Percentiles rank a stretch among this genome's conserved stretches.
Conservation (phyloP, 2,888 invertebrate species). For the Cephus spinipes region DNA sequence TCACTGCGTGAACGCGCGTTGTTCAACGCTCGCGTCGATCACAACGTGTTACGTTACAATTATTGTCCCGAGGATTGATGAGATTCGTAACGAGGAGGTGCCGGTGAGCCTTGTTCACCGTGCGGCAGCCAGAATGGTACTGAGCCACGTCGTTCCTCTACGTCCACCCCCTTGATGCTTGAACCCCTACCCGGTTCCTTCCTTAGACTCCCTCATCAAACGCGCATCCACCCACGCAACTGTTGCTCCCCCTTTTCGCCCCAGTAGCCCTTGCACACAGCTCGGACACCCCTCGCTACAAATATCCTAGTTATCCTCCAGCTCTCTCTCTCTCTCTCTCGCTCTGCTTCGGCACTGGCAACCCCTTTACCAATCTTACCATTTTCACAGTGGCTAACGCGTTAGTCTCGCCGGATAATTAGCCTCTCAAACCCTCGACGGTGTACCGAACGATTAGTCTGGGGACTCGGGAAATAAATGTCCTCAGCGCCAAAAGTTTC, state of each 20-base stretch:
- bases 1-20: neutral
- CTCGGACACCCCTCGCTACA: neutral
- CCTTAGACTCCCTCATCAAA: slow-evolving; percentile 48
- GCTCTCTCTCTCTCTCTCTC: too few relatives aligned
- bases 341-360: neutral
- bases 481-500: neutral
- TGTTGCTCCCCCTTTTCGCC: slow-evolving; percentile 58
- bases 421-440: neutral
- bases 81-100: neutral
- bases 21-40: neutral
- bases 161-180: slow-evolving; percentile 35
- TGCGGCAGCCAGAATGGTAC: slow-evolving; percentile 50
- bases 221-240: slow-evolving; percentile 65
- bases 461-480: neutral
- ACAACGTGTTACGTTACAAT: neutral
- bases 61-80: neutral
- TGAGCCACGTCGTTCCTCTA: slow-evolving; percentile 46
- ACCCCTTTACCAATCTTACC: slow-evolving; percentile 17
- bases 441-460: neutral
- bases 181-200: slow-evolving; percentile 23
- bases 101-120: slow-evolving; percentile 32
- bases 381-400: slow-evolving; percentile 15
- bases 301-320: neutral
- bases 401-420: slow-evolving; percentile 15
- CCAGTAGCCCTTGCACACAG: neutral